A percentile compares a stretch with the other conserved stretches of the same genome.
Evolutionary conservation across 1,140 invertebrate species (phyloP).

Genomic region (Samia ricini): DNA sequence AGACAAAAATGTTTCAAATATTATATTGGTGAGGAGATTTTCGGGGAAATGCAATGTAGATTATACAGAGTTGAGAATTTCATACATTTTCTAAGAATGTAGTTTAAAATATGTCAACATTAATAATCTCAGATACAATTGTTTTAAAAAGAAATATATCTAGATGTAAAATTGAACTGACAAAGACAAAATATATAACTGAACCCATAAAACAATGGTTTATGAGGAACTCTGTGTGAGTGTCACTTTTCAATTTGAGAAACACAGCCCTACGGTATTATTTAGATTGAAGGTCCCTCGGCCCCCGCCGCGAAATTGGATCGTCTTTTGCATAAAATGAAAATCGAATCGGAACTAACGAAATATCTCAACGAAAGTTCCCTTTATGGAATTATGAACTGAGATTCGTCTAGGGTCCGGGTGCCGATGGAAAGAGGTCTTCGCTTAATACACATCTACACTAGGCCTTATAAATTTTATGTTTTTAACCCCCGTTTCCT

Average conservation of each 20-base stretch:
- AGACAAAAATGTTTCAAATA: too few species aligned
- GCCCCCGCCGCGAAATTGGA: conserved; percentile 53
- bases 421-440: background rate
- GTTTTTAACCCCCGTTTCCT: too few species aligned
- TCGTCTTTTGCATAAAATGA: conserved; percentile 74
- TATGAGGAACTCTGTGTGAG: background rate
- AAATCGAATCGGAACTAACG: conserved; percentile 69
- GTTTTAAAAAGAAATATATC: too few species aligned
- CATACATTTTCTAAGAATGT: too few species aligned
- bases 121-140: too few species aligned
- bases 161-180: too few species aligned
- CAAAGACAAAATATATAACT: too few species aligned
- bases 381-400: conserved; percentile 14
- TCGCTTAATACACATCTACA: background rate
- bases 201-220: background rate
- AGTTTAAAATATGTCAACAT: too few species aligned
- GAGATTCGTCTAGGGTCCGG: background rate
- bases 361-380: conserved; percentile 38
- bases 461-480: background rate
- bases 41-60: too few species aligned
- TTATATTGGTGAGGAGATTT: too few species aligned
- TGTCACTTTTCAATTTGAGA: background rate
- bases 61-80: too few species aligned
- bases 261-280: conserved; percentile 42
- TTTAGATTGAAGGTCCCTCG: conserved; percentile 56